A percentile compares a stretch with the other conserved stretches of the same genome.
These are phyloP conservation scores for Ganaspis sp. DNA, from an alignment of 1,140 invertebrate species.

Conservation along the genomic window DNA sequence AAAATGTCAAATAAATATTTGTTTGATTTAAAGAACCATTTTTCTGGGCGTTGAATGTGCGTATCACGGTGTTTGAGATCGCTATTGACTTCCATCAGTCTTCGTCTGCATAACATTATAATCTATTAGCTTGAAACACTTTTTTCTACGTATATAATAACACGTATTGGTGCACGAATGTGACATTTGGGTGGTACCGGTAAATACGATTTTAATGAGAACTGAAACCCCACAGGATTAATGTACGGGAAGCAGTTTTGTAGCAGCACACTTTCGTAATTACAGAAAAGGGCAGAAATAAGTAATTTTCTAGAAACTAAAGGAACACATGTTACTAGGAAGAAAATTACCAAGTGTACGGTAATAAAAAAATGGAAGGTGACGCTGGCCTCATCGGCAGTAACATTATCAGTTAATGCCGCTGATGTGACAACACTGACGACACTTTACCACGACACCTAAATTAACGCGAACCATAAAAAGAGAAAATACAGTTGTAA, in stretches of 20 bases:
- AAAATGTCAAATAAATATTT: too few relatives aligned
- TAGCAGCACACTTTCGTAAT: slow-evolving; percentile 49
- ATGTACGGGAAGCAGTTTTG: slow-evolving; percentile 38
- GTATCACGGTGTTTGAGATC: too few relatives aligned
- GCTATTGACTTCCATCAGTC: too few relatives aligned
- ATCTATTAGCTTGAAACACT: slow-evolving; percentile 26
- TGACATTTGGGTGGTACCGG: slow-evolving; percentile 34
- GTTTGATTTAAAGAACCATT: too few relatives aligned
- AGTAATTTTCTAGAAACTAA: slow-evolving; percentile 57
- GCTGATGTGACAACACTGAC: slow-evolving; percentile 27
- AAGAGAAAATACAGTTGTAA: slow-evolving; percentile 36
- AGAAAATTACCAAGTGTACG: slow-evolving; percentile 51
- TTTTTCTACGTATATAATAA: slow-evolving; percentile 25
- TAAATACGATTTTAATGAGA: slow-evolving; percentile 62
- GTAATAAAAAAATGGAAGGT: slow-evolving; percentile 40
- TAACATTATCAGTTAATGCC: slow-evolving; percentile 40
- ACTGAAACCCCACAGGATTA: slow-evolving; percentile 49
- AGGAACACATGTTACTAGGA: slow-evolving; percentile 52
- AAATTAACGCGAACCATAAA: slow-evolving; percentile 26
- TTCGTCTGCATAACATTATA: too few relatives aligned
- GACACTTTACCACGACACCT: slow-evolving; percentile 32
- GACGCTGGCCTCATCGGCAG: slow-evolving; percentile 34
- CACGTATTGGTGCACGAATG: slow-evolving; percentile 25
- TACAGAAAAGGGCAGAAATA: slow-evolving; percentile 42
- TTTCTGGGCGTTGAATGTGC: too few relatives aligned